Conservation (phyloP, 1,140 invertebrate species). For the Trigoniulus corallinus region DNA sequence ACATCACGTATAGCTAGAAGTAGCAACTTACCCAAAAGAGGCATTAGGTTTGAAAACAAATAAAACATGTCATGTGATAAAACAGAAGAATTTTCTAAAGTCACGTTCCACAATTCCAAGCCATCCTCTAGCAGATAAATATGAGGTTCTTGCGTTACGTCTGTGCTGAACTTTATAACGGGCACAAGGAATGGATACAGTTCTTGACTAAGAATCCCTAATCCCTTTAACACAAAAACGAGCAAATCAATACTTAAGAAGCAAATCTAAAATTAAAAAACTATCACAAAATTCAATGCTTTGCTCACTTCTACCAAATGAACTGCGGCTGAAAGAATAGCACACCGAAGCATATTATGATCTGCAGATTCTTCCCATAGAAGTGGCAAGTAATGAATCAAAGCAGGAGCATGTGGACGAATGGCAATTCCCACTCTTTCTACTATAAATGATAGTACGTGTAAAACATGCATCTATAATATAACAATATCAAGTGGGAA, state of each 20-base stretch:
- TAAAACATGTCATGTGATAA: constrained; percentile 36
- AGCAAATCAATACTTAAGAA: constrained; percentile 2
- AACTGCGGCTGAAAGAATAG: constrained; percentile 70
- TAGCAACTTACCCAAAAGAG: constrained; percentile 58
- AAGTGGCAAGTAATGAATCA: constrained; percentile 65
- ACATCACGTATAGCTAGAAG: too few relatives aligned
- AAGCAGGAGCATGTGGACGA: constrained; percentile 42
- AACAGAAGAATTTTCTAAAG: constrained; percentile 53
- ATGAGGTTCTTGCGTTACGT: constrained; percentile 56
- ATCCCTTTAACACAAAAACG: constrained; percentile 33
- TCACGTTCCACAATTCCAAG: constrained; percentile 68
- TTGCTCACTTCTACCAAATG: constrained; percentile 52
- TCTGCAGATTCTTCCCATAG: constrained; percentile 73
- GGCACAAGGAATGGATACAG: constrained; percentile 51
- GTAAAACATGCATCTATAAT: constrained; percentile 66
- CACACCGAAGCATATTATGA: constrained; percentile 80
- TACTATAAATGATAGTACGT: constrained; percentile 75
- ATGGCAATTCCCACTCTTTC: constrained; percentile 64
- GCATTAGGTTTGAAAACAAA: constrained; percentile 56
- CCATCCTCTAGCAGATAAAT: constrained; percentile 86
- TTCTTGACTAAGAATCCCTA: constrained; percentile 33
- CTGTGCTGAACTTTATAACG: constrained; percentile 57
- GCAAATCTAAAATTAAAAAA: neutral
- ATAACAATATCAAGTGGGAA: constrained; percentile 6
- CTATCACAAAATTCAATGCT: too few relatives aligned